Evolutionary conservation across 53 echinoderm and acorn worm genomes (phyloP).

Genomic region (Glandiceps talaboti): DNA sequence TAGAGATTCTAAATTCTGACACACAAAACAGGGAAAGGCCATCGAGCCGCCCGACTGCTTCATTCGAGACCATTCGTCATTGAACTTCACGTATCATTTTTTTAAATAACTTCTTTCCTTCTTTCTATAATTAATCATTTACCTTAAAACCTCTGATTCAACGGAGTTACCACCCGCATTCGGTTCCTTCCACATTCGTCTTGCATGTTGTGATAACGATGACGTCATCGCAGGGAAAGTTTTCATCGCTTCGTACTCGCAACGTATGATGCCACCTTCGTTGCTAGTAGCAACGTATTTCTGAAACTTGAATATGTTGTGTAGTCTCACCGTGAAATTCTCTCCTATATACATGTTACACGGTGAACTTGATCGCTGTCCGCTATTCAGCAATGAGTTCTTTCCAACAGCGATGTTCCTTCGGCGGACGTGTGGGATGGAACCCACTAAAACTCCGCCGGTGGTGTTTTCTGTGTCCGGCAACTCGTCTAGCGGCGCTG

Average conservation of each 20-base stretch:
- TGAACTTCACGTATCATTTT: too few species aligned
- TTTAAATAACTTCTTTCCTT: too few species aligned
- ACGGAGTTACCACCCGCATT: conserved; percentile 96
- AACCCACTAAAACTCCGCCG: conserved; percentile 13
- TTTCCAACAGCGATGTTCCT: not conserved
- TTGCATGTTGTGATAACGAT: conserved; percentile 45
- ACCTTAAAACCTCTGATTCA: conserved; percentile 95
- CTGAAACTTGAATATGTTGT: conserved; percentile 34
- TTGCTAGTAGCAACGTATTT: conserved; percentile 22
- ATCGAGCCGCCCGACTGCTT: too few species aligned
- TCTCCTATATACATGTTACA: conserved; percentile 28
- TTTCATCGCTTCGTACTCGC: conserved; percentile 13
- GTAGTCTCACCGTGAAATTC: conserved; percentile 27
- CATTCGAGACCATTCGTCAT: too few species aligned
- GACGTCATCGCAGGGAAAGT: conserved; percentile 43
- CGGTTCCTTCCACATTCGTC: conserved; percentile 33
- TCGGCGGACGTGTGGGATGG: conserved; percentile 19
- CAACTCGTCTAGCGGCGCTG: not conserved
- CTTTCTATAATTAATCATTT: conserved; percentile 13
- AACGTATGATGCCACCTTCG: conserved; percentile 34
- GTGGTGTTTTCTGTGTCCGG: not conserved
- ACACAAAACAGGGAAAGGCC: too few species aligned
- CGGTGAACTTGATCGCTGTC: conserved; percentile 5
- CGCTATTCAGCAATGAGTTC: not conserved
- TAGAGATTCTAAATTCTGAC: too few species aligned